Evolutionary conservation across 2,888 invertebrate genomes (phyloP).

Genomic region (Ennomos fuscantarius): DNA sequence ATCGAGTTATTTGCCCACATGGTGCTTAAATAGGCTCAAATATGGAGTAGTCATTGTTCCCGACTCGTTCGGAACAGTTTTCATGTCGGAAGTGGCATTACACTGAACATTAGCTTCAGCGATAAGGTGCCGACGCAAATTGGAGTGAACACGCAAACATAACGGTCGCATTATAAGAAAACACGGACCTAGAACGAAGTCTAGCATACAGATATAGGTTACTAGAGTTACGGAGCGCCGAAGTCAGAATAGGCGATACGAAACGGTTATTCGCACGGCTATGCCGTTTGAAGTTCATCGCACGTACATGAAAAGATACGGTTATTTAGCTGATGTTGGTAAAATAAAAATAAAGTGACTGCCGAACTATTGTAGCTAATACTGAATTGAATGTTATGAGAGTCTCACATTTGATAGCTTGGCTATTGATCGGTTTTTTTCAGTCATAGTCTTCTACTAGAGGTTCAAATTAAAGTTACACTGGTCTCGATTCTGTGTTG

Average conservation of each 20-base stretch:
- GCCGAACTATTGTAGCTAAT: too few species aligned
- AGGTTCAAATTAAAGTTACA: too few species aligned
- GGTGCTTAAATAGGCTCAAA: slow-evolving; percentile 55
- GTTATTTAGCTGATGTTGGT: too few species aligned
- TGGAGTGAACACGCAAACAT: slow-evolving; percentile 72
- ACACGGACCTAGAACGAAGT: slow-evolving; percentile 43
- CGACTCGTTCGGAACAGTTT: slow-evolving; percentile 64
- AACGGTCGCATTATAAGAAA: slow-evolving; percentile 56
- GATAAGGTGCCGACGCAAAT: slow-evolving; percentile 81
- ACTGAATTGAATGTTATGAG: too few species aligned
- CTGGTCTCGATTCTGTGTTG: too few species aligned
- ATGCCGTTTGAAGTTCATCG: not conserved
- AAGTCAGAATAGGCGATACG: slow-evolving; percentile 1
- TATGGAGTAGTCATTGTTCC: slow-evolving; percentile 59
- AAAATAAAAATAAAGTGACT: too few species aligned
- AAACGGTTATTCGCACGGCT: slow-evolving; percentile 5
- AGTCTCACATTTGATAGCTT: too few species aligned
- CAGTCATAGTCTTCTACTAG: too few species aligned
- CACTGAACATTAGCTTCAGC: slow-evolving; percentile 77
- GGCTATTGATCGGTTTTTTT: too few species aligned
- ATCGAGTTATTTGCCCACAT: slow-evolving; percentile 49
- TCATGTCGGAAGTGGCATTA: slow-evolving; percentile 82
- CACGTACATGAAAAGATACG: not conserved
- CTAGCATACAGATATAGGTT: slow-evolving; percentile 11
- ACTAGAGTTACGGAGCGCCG: slow-evolving; percentile 1